Percentiles rank a stretch among this genome's conserved stretches.
phyloP scores from a whole-genome alignment of 2,888 invertebrate species.

The Hofmannophila pseudospretella region DNA sequence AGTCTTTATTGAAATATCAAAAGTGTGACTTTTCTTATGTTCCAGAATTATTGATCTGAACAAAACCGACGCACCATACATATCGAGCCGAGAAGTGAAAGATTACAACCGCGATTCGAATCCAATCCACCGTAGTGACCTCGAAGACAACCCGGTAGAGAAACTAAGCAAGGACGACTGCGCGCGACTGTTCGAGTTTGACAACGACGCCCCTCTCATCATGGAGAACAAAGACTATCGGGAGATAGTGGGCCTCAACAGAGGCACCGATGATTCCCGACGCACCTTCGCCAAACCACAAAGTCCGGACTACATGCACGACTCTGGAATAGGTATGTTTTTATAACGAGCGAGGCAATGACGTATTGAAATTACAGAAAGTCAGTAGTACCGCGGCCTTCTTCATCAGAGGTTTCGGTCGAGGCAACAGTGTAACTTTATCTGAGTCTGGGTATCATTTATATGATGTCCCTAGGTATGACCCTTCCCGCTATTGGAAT shows the following conservation, averaged over 20 bases:
- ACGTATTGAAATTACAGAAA: too few species aligned
- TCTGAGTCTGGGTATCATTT: too few species aligned
- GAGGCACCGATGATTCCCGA: conserved; percentile 68
- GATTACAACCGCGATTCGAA: conserved; percentile 54
- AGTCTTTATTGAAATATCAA: too few species aligned
- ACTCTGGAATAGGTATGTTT: conserved; percentile 69
- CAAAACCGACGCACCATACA: conserved; percentile 62
- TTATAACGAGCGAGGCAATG: too few species aligned
- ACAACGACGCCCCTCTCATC: conserved; percentile 74
- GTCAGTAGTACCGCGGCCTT: too few species aligned
- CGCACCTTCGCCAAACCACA: conserved; percentile 70
- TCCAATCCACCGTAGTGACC: conserved; percentile 40
- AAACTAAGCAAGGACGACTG: conserved; percentile 68
- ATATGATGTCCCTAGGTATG: too few species aligned
- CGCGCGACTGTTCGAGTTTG: conserved; percentile 76
- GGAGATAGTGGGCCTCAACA: conserved; percentile 67
- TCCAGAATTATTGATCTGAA: conserved; percentile 74
- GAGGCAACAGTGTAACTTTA: too few species aligned
- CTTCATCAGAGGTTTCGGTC: too few species aligned
- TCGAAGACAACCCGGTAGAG: conserved; percentile 64
- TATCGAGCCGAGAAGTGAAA: conserved; percentile 57
- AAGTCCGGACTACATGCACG: conserved; percentile 75
- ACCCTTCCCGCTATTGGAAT: too few species aligned
- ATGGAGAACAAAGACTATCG: conserved; percentile 70
- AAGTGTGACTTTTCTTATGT: conserved; percentile 14